These are phyloP conservation scores for Quiscalus mexicanus DNA, from an alignment of 2,113 vertebrate genomes.

Conservation along the genomic window DNA sequence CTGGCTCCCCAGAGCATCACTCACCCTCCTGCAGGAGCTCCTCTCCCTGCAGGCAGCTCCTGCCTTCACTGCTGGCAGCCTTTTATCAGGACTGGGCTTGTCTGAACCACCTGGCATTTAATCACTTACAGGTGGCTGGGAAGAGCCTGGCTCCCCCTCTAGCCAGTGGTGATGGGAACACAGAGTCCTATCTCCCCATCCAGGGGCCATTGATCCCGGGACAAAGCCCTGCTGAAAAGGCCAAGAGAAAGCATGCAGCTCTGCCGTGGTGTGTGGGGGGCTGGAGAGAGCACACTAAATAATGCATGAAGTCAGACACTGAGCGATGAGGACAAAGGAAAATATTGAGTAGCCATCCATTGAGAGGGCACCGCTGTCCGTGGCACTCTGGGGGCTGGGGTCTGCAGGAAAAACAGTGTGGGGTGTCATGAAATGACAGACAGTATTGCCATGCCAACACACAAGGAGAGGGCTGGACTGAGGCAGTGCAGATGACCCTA, in stretches of 20 bases:
- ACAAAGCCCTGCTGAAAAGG: background rate
- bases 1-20: background rate
- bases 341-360: constrained; percentile 38
- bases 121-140: background rate
- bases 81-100: background rate
- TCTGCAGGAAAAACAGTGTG: background rate
- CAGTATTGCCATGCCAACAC: background rate
- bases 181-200: background rate
- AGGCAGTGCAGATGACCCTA: background rate
- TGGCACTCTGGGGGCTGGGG: background rate
- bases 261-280: fast-evolving
- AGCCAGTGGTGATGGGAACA: background rate
- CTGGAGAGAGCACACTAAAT: constrained; percentile 9
- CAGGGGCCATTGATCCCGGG: background rate
- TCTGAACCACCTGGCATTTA: background rate
- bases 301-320: constrained; percentile 53
- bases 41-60: background rate
- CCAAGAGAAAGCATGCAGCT: background rate
- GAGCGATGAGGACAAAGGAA: constrained; percentile 49
- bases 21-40: background rate
- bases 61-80: background rate
- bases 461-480: background rate
- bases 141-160: background rate
- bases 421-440: background rate
- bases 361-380: background rate